phyloP scores from a whole-genome alignment of 2,113 vertebrate genomes.

The Daubentonia madagascariensis region DNA sequence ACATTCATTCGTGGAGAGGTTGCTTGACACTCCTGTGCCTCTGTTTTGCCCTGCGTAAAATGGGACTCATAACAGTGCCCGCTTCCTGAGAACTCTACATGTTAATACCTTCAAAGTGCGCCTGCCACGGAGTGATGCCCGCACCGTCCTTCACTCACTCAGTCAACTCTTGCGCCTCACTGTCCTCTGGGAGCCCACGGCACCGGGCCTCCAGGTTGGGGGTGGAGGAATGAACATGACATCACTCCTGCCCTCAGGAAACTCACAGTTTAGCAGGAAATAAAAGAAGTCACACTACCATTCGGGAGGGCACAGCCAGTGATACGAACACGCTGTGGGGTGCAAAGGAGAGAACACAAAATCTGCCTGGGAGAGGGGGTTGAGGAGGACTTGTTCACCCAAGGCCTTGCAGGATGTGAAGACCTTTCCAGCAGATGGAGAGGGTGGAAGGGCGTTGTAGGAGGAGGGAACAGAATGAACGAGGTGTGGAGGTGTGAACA shows the following conservation, averaged over 20 bases:
- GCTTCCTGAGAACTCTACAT: not conserved
- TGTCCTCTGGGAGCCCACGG: not conserved
- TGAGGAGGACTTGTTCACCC: not conserved
- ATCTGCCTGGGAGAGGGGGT: not conserved
- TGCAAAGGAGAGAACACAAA: not conserved
- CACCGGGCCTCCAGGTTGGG: not conserved
- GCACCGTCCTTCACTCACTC: not conserved
- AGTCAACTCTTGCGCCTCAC: not conserved
- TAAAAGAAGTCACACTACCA: not conserved
- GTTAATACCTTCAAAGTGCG: not conserved
- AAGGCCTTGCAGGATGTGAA: not conserved
- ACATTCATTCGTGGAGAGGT: not conserved
- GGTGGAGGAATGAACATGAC: not conserved
- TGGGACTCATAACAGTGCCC: not conserved
- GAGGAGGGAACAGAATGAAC: not conserved
- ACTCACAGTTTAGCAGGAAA: not conserved
- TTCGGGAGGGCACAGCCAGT: accelerated
- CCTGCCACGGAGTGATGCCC: accelerated
- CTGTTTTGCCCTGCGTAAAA: not conserved
- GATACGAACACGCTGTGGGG: accelerated
- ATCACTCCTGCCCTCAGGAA: not conserved
- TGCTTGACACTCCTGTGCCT: not conserved
- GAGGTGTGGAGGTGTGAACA: too few relatives aligned
- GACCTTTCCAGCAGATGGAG: not conserved
- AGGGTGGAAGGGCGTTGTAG: not conserved